phyloP scores from a whole-genome alignment of 1,140 invertebrate species.

The Pissodes strobi region DNA sequence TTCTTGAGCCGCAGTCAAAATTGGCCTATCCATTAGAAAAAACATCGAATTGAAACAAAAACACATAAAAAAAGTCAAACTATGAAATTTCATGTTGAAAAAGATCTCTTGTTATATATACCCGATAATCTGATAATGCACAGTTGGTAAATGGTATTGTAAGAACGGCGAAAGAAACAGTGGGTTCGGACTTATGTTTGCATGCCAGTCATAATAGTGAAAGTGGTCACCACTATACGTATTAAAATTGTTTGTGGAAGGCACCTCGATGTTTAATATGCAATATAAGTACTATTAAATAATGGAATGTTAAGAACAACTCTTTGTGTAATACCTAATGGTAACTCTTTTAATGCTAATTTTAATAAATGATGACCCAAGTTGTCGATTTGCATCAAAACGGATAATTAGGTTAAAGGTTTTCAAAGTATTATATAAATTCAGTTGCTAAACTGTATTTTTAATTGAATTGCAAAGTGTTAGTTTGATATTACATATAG shows the following conservation, averaged over 20 bases:
- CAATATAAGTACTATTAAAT: conserved; percentile 31
- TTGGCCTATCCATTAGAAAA: conserved; percentile 26
- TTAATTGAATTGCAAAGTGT: too few species aligned
- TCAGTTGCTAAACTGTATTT: background rate
- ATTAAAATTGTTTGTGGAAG: conserved; percentile 18
- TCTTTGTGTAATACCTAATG: conserved; percentile 2
- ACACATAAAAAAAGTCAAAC: conserved; percentile 15
- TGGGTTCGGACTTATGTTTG: conserved; percentile 29
- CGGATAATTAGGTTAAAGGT: too few species aligned
- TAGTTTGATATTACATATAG: too few species aligned
- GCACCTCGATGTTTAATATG: conserved; percentile 30
- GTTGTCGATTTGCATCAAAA: too few species aligned
- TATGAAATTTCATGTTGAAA: conserved; percentile 23
- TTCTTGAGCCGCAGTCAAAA: conserved; percentile 59
- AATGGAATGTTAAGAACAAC: conserved; percentile 23
- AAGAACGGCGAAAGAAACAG: conserved; percentile 25
- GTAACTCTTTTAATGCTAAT: background rate
- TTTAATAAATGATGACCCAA: too few species aligned
- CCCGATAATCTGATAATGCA: background rate
- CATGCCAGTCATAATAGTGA: conserved; percentile 40
- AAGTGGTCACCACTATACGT: conserved; percentile 47
- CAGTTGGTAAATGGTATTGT: conserved; percentile 6
- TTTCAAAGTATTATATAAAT: background rate
- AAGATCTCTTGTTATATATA: background rate
- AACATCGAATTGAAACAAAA: conserved; percentile 11